A percentile compares a stretch with the other conserved stretches of the same genome.
These are phyloP conservation scores for Prionace glauca DNA, from an alignment of 2,797 vertebrate genomes.

Conservation along the genomic window DNA sequence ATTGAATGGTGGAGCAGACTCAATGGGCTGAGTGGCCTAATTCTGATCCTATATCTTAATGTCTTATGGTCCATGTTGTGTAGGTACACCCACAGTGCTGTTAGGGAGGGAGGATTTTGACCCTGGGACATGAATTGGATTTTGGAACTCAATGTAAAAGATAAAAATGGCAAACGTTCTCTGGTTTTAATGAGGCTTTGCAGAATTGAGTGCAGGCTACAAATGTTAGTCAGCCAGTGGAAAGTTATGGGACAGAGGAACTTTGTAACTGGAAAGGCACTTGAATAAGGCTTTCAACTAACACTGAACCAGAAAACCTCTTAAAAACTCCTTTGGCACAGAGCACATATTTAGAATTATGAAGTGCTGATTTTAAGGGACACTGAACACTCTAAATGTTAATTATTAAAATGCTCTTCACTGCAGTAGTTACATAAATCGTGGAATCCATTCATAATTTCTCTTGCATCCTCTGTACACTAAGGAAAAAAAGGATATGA, in stretches of 20 bases:
- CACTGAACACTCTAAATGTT: not conserved
- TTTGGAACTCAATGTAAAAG: not conserved
- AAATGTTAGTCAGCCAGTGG: not conserved
- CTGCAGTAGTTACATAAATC: not conserved
- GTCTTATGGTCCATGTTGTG: too few relatives aligned
- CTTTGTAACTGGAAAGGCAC: not conserved
- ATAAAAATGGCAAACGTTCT: not conserved
- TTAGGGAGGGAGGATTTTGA: too few relatives aligned
- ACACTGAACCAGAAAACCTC: not conserved
- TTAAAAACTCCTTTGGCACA: not conserved
- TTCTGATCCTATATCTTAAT: too few relatives aligned
- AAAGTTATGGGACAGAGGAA: not conserved
- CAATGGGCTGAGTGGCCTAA: too few relatives aligned
- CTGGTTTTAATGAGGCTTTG: not conserved
- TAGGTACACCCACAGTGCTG: too few relatives aligned
- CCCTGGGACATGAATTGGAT: not conserved
- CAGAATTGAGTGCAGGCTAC: not conserved
- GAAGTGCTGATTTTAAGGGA: not conserved
- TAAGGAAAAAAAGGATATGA: too few relatives aligned
- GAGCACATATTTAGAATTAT: not conserved
- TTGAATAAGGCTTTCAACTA: not conserved
- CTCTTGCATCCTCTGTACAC: not conserved
- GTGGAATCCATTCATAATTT: not conserved
- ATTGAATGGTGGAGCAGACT: too few relatives aligned
- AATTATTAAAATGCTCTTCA: not conserved